These are phyloP conservation scores for Menidia menidia DNA, from an alignment of 2,797 vertebrate genomes.

Conservation along the genomic window DNA sequence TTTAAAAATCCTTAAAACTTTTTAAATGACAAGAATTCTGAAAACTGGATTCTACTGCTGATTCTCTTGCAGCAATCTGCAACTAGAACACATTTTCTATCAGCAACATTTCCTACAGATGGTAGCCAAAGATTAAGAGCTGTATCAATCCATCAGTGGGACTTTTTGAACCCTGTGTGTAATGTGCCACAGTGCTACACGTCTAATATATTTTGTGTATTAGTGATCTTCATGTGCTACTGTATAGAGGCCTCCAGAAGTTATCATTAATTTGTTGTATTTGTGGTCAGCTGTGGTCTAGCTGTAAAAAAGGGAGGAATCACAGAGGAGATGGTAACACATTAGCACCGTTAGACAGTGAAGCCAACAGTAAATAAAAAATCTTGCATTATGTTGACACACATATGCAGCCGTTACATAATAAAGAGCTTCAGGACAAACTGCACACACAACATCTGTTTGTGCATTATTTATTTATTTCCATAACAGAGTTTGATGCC, in stretches of 20 bases:
- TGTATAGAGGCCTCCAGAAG: constrained; percentile 2
- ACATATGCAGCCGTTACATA: constrained; percentile 68
- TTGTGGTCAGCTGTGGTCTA: constrained; percentile 1
- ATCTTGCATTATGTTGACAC: constrained; percentile 26
- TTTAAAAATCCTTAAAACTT: neutral
- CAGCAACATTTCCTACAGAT: constrained; percentile 36
- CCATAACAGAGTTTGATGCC: constrained; percentile 56
- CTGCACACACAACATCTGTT: constrained; percentile 65
- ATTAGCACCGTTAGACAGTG: constrained; percentile 6
- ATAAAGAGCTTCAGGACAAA: constrained; percentile 62
- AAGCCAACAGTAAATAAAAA: constrained; percentile 20
- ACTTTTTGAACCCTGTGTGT: constrained; percentile 40
- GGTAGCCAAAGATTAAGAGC: constrained; percentile 45
- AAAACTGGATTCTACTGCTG: constrained; percentile 10
- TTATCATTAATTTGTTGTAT: constrained; percentile 10
- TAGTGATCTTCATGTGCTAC: constrained; percentile 41
- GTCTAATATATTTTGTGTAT: constrained; percentile 11
- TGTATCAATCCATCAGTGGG: constrained; percentile 39
- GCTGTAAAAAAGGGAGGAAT: neutral
- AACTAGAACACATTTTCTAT: neutral
- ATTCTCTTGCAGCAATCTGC: constrained; percentile 32
- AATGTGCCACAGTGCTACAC: constrained; percentile 21
- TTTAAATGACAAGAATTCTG: neutral
- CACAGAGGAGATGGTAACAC: neutral
- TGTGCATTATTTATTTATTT: constrained; percentile 42